These are phyloP conservation scores for Cynaeus angustus DNA, from an alignment of 2,888 invertebrate species.

Conservation along the genomic window DNA sequence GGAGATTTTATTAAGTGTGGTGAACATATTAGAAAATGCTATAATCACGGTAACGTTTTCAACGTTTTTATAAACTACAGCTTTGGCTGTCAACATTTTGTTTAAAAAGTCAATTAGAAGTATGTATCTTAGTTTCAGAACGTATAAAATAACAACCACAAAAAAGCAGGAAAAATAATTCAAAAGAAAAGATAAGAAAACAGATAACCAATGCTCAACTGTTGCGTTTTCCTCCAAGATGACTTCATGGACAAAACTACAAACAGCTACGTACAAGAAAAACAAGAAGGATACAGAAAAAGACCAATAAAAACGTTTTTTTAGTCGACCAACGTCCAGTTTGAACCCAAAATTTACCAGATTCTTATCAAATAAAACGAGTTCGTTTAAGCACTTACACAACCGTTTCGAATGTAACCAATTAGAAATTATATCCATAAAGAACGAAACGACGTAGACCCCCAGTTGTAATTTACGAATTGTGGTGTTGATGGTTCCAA, in stretches of 20 bases:
- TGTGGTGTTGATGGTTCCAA: not conserved
- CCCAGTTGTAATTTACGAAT: not conserved
- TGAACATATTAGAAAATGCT: not conserved
- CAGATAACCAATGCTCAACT: not conserved
- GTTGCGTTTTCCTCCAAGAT: not conserved
- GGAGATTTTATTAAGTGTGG: not conserved
- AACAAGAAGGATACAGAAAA: not conserved
- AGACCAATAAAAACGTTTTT: not conserved
- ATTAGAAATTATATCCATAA: not conserved
- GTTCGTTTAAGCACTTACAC: not conserved
- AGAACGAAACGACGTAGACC: not conserved
- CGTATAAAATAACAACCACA: not conserved
- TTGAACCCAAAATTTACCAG: not conserved
- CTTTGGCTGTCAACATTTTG: not conserved
- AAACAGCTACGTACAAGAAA: not conserved
- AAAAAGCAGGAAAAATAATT: not conserved
- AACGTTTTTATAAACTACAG: not conserved
- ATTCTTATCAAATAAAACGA: not conserved
- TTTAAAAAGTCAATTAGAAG: not conserved
- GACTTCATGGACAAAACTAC: not conserved
- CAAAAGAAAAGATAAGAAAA: not conserved
- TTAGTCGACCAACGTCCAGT: not conserved
- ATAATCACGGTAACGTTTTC: not conserved
- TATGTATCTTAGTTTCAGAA: not conserved
- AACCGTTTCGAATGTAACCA: not conserved